Evolutionary conservation across 2,888 invertebrate species (phyloP), one percentile per base, ranked within the genome.

Genomic region (Drosophila atripex): DNA sequence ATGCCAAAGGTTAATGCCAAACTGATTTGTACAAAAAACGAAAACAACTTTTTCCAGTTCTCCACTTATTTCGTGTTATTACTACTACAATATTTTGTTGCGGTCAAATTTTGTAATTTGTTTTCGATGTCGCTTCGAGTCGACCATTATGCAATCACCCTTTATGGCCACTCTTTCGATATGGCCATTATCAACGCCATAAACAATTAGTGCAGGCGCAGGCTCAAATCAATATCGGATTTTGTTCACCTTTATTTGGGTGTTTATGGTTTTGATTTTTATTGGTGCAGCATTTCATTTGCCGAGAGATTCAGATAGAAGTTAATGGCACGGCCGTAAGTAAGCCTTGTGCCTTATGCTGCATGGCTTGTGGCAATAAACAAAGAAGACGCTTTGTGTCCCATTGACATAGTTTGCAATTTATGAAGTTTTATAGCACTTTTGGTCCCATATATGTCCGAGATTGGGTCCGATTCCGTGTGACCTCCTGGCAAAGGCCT

Each of bases 1-100:
- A 80, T 80, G 82, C 73, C 86, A 80, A 82, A 78, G 80, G 85
- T 80, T 78, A 80, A 78, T 80, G 86, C 73, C 78, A 76, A 78
- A 8, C 57, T 58, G 73, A 77, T 80, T 73, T 78, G 53, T 61
- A 69, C 61, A 72, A 50, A 28, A 66, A 53, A 21, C 4, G 4
- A 5, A 23, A 23, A 23, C 50, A 39, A 68, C 59, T 68, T 65
- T 11, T 58, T 70, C 65, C 55, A 32, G 68, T 68, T 21, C 49
- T 60, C 66, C 55, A 23, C 18, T 32, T 63, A 55, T 60, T 53
- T 46, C 30, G 16, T 41, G 61, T 55, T 57, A 49, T 66, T 63
- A 47, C 55, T 28, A 59, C 39, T 28, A 55, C 39, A 57, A 46
- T 32, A 58, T 72, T 57, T 47, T 51, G 41, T 52, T 60, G 65